Evolutionary conservation across 92 coral and sea anemone species (phyloP), one percentile per base, ranked within the genome.

Genomic region (Epizoanthus illoricatus): DNA sequence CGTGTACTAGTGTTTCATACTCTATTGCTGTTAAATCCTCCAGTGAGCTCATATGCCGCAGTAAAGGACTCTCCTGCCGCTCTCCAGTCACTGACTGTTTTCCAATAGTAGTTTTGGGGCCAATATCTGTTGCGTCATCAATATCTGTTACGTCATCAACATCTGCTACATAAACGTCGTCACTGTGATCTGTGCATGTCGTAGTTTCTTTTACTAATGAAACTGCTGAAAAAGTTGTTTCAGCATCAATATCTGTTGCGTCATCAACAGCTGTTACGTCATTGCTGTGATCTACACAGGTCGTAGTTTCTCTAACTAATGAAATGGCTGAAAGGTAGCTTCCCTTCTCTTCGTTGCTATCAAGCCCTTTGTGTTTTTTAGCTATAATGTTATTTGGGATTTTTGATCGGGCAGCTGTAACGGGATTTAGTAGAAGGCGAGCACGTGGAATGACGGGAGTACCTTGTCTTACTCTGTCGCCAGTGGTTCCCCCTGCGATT

Each of bases 361-460:
- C 28, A 8, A 41, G 0, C 57, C 21, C 13, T 39, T 61, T 62
- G 3, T n/a, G 6, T 9, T 17, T 7, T 20, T 60, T 8, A 8
- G 47, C 15, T 61, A 1, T 43, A 41, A 5, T 63, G n/a, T 3
- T 40, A 5, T 63, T 42, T 0, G 43, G 13, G 62, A 62, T 59
- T n/a, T 43, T 18, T 43, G 82, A 49, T 12, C 21, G 24, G 15
- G 49, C 23, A 0, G 43, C 41, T 16, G 21, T 40, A 24, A 47
- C 61, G 45, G 82, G 67, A 21, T 55, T 24, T 18, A 64, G 54
- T 42, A 78, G 71, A 45, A 43, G 21, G 41, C 60, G 42, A 63
- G 82, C 13, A 4, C 59, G 82, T 10, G 82, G 82, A 52, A 78
- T 78, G 60, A 43, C 45, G 2, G 82, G 71, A 12, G 71, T 78